Base-by-base conservation (phyloP, 1,140 invertebrate species). In the Trypoxylus dichotomus region DNA sequence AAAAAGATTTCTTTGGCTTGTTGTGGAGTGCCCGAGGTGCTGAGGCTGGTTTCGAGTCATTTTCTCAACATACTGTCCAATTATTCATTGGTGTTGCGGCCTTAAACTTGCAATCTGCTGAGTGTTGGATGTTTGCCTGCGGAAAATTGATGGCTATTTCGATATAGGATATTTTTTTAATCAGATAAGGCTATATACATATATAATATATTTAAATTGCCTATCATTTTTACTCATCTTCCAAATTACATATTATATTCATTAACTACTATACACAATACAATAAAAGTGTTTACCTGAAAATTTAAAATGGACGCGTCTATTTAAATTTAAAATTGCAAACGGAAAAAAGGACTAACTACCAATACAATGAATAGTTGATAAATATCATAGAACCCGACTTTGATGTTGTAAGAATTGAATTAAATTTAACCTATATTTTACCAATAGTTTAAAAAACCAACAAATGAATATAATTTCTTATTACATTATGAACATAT, bases 21-120 rank as follows among this genome's bases (percentile, higher is more conserved):
- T 79, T 79, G 75, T 32, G 27, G 78, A 79, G 73, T 32, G 78
- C 78, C 78, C 43, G 71, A 71, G 78, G 78, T 79, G 76, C 73
- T 79, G 75, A 77, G 78, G 78, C 78, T 79, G 78, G 78, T 79
- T 79, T 60, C 68, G 63, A 77, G 75, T 79, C 78, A 79, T 79
- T 79, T 79, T 79, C 78, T 77, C 78, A 79, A 79, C 78, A 76
- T 76, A 75, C 78, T 79, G 76, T 77, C 72, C 78, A 79, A 79
- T 79, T 79, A 79, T 77, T 77, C 78, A 79, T 77, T 79, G 78
- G 74, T 76, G 72, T 77, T 77, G 75, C 78, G 75, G 78, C 78
- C 41, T 76, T 79, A 76, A 74, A 79, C 37, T 76, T 74, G 78
- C 77, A 78, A 79, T 76, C 75, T 76, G 78, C 75, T 76, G 75